These are phyloP conservation scores for Brachynemurus nebulosus DNA, from an alignment of 2,888 invertebrate species.

Conservation along the genomic window DNA sequence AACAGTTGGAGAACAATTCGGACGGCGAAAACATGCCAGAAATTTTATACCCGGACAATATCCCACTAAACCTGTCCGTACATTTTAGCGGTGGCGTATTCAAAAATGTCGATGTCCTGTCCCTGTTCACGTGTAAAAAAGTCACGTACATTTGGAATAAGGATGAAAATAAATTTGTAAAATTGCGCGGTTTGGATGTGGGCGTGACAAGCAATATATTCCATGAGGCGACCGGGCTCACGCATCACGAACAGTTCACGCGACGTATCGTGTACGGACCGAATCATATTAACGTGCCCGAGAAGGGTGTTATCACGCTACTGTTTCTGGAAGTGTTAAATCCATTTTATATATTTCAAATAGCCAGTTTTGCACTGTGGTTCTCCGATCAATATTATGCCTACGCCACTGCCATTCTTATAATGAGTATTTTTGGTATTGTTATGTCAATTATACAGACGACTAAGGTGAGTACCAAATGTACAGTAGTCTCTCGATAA, in stretches of 20 bases:
- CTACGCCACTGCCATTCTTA: conserved; percentile 72
- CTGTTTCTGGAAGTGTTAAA: conserved; percentile 76
- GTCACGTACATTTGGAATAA: conserved; percentile 71
- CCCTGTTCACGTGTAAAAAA: conserved; percentile 49
- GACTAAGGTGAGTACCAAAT: conserved; percentile 44
- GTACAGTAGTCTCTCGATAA: neutral
- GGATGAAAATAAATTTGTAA: conserved; percentile 47
- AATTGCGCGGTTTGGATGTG: conserved; percentile 59
- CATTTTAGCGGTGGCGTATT: conserved; percentile 8
- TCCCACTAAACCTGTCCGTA: conserved; percentile 5
- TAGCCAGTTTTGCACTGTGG: conserved; percentile 84
- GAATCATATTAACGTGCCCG: conserved; percentile 72
- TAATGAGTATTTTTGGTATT: conserved; percentile 74
- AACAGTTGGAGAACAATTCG: neutral
- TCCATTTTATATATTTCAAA: conserved; percentile 91
- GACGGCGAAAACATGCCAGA: neutral
- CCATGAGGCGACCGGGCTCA: conserved; percentile 45
- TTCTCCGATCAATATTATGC: conserved; percentile 75
- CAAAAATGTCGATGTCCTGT: conserved; percentile 3
- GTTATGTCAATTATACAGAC: conserved; percentile 74
- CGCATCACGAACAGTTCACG: conserved; percentile 41
- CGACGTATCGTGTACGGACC: conserved; percentile 65
- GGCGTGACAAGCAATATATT: conserved; percentile 47
- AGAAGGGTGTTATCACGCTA: conserved; percentile 56
- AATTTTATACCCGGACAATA: neutral